Evolutionary conservation across 1,140 invertebrate genomes (phyloP).

Genomic region (Epicauta chinensis): DNA sequence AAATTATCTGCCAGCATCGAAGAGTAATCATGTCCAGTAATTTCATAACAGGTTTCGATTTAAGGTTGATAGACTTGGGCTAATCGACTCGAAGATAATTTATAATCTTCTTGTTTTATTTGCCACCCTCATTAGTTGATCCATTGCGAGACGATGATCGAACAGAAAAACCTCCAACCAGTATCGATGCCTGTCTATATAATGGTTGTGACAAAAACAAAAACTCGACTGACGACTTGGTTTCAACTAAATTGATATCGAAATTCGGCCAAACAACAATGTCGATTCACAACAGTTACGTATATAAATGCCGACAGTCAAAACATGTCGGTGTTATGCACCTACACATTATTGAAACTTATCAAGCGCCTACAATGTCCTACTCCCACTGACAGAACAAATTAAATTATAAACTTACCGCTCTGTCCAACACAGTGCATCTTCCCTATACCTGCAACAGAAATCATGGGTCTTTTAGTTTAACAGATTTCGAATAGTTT

Average conservation of each 20-base stretch:
- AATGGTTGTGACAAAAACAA: slow-evolving; percentile 29
- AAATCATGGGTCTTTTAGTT: not conserved
- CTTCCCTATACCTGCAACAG: slow-evolving; percentile 36
- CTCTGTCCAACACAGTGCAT: slow-evolving; percentile 36
- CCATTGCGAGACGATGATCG: slow-evolving; percentile 16
- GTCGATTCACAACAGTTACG: no score
- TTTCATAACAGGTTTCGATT: slow-evolving; percentile 42
- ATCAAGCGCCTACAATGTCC: slow-evolving; percentile 22
- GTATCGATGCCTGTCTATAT: slow-evolving; percentile 29
- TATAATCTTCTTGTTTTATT: slow-evolving; percentile 40
- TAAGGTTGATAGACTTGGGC: slow-evolving; percentile 37
- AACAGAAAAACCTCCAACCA: slow-evolving; percentile 26
- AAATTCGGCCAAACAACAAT: slow-evolving; percentile 16
- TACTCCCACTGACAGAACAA: slow-evolving; percentile 21
- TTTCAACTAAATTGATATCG: slow-evolving; percentile 1
- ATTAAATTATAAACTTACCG: slow-evolving; percentile 29
- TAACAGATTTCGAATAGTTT: no score
- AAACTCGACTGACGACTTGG: slow-evolving; percentile 21
- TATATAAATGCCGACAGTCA: not conserved
- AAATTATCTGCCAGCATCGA: slow-evolving; percentile 35
- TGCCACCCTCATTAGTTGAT: slow-evolving; percentile 39
- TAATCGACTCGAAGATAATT: slow-evolving; percentile 39
- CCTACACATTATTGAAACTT: slow-evolving; percentile 19
- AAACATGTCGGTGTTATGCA: slow-evolving; percentile 13
- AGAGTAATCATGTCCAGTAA: slow-evolving; percentile 37